Evolutionary conservation across 2,113 vertebrate genomes (phyloP).

Genomic region (Rhipidura dahli): DNA sequence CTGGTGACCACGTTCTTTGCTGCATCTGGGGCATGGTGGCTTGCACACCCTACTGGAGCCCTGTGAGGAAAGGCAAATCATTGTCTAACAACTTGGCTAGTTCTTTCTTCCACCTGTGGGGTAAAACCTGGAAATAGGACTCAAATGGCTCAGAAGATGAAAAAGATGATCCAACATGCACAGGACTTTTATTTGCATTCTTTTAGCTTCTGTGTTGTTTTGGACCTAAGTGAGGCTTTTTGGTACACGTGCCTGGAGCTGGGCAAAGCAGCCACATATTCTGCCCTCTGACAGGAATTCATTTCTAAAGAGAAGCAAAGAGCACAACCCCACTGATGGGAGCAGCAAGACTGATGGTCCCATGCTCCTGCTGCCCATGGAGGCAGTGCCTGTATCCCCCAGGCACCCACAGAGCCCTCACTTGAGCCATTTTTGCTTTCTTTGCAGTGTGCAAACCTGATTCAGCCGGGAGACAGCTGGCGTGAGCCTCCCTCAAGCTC

Average conservation of each 20-base stretch:
- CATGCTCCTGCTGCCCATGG: not conserved
- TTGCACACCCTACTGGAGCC: not conserved
- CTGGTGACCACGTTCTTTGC: not conserved
- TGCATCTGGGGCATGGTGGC: not conserved
- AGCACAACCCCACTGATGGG: not conserved
- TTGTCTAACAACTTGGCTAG: not conserved
- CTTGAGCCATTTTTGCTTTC: not conserved
- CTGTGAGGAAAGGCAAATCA: not conserved
- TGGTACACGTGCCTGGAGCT: not conserved
- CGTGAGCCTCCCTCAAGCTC: not conserved
- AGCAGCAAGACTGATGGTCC: not conserved
- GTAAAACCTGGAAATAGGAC: not conserved
- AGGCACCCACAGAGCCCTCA: not conserved
- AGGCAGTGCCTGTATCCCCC: not conserved
- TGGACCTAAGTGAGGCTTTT: not conserved
- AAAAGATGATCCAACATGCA: not conserved
- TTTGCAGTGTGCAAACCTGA: not conserved
- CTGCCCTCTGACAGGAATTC: not conserved
- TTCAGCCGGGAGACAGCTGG: fast-evolving
- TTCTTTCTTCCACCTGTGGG: not conserved
- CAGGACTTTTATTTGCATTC: not conserved
- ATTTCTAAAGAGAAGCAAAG: not conserved
- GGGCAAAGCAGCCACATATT: not conserved
- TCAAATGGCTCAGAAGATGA: not conserved
- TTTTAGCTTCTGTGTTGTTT: not conserved